phyloP scores from a whole-genome alignment of 2,888 invertebrate species.

The Trissolcus brochymenae region DNA sequence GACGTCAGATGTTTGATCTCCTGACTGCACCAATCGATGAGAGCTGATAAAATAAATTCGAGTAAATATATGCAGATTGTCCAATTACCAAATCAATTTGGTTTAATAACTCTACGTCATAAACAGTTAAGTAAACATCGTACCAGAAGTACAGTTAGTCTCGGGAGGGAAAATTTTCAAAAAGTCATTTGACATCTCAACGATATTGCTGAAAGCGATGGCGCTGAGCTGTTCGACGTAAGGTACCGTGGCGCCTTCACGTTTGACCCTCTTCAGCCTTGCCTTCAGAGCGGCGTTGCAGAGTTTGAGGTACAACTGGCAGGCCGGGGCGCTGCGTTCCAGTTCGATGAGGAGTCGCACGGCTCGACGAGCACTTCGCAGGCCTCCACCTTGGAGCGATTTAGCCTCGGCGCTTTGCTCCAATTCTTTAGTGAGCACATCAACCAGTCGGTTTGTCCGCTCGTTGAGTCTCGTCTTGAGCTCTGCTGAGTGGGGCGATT shows the following conservation, averaged over 20 bases:
- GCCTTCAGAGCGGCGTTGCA: slow-evolving; percentile 89
- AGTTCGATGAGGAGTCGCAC: slow-evolving; percentile 90
- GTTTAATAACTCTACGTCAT: too few relatives aligned
- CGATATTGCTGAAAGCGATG: slow-evolving; percentile 89
- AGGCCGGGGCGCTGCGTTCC: slow-evolving; percentile 85
- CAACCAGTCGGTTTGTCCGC: slow-evolving; percentile 86
- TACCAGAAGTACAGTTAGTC: slow-evolving; percentile 85
- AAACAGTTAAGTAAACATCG: neutral
- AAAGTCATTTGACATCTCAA: slow-evolving; percentile 86
- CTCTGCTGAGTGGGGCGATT: slow-evolving; percentile 76
- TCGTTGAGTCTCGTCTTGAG: slow-evolving; percentile 76
- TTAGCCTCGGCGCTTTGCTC: slow-evolving; percentile 90
- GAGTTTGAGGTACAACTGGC: slow-evolving; percentile 88
- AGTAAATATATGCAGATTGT: too few relatives aligned
- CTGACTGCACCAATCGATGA: slow-evolving; percentile 93
- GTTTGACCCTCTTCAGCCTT: slow-evolving; percentile 87
- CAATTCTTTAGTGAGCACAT: slow-evolving; percentile 91
- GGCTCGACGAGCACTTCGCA: slow-evolving; percentile 89
- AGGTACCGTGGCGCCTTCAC: slow-evolving; percentile 87
- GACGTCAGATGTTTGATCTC: slow-evolving; percentile 88
- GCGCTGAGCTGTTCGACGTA: slow-evolving; percentile 89
- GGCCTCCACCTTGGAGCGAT: slow-evolving; percentile 90
- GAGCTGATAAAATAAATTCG: slow-evolving; percentile 77
- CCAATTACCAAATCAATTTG: too few relatives aligned
- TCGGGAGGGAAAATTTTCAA: slow-evolving; percentile 88